Evolutionary conservation across 1,140 invertebrate species (phyloP), one percentile per base, ranked within the genome.

Genomic region (Drosophila simulans): DNA sequence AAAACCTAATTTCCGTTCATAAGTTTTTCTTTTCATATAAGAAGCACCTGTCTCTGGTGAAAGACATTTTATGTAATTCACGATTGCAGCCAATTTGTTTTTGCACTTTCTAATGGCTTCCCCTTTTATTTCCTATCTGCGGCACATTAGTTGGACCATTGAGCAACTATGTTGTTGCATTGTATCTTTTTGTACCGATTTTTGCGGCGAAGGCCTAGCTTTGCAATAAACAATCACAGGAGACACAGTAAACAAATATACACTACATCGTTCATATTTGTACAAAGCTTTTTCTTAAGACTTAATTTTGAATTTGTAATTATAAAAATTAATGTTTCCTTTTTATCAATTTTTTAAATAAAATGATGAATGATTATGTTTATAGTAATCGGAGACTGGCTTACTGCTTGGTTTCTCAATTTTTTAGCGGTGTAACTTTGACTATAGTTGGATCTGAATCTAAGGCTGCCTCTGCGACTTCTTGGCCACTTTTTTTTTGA

Each of bases 131-230:
- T 68, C 63, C 64, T 88, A 86, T 86, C 83, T 79, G 45, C 63
- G 42, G 62, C 79, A 83, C 83, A 88, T 86, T 88, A 83, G 83
- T 83, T 83, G 63, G 65, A 58, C 83, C 83, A 86, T 88, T 86
- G 83, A 88, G 83, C 83, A 79, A 83, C 86, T 63, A 73, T 88
- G 59, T 69, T 64, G 65, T 68, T 65, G 13, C 48, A 37, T 65
- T 65, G 59, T 27, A 68, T 64, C 2, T 64, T 52, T 65, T 35
- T 13, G 15, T 11, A 35, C 43, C 31, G n/a, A 42, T 34, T 66
- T 66, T 52, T 22, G 20, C 13, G 31, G 39, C 10, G 20, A 35
- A 39, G 60, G 31, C 27, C n/a, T 43, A 31, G 59, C 70, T 1
- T 13, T 66, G 71, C 63, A 75, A 86, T 83, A 88, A 88, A 86